A percentile compares a stretch with the other conserved stretches of the same genome.
phyloP scores from a whole-genome alignment of 2,797 vertebrate species.

The Pangasius macronema region DNA sequence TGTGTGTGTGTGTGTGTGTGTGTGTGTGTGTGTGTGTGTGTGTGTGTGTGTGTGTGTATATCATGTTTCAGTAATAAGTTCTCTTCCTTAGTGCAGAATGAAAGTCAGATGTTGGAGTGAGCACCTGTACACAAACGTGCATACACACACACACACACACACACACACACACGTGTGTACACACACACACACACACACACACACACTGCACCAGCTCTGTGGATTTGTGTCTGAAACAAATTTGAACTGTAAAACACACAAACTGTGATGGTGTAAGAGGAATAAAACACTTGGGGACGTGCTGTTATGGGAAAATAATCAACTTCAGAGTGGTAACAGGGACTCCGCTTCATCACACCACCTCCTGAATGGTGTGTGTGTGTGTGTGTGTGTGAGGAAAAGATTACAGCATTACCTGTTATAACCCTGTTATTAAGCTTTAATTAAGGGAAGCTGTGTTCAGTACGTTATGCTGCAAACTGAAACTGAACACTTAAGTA shows the following conservation, averaged over 20 bases:
- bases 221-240: neutral
- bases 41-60: neutral
- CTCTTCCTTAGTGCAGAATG: constrained; percentile 5
- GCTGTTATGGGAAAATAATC: too few species aligned
- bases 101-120: constrained; percentile 9
- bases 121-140: neutral
- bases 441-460: constrained; percentile 36
- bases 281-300: too few species aligned
- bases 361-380: neutral
- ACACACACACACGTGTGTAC: too few species aligned
- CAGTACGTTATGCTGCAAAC: constrained; percentile 18
- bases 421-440: constrained; percentile 20
- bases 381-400: neutral
- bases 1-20: neutral
- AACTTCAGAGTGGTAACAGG: too few species aligned
- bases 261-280: neutral
- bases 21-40: neutral
- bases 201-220: neutral
- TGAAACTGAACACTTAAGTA: constrained; percentile 23
- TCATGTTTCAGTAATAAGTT: constrained; percentile 15
- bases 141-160: neutral
- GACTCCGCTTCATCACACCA: too few species aligned
- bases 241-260: too few species aligned
- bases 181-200: neutral
- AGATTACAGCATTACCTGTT: constrained; percentile 16